phyloP scores from a whole-genome alignment of 1,140 invertebrate genomes.

The Laodelphax striatellus region DNA sequence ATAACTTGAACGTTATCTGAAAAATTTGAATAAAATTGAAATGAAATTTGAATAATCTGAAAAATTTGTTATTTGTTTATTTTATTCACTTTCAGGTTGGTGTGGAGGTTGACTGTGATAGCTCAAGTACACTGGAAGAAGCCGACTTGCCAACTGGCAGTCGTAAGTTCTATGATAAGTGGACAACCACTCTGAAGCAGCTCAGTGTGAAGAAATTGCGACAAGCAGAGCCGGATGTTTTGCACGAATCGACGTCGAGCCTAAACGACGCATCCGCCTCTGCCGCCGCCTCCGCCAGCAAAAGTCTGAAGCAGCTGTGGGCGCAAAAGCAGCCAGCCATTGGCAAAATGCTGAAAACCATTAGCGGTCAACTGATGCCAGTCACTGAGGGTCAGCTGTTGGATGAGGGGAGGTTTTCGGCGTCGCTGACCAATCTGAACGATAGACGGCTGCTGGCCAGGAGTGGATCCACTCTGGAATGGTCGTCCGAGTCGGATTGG shows the following conservation, averaged over 20 bases:
- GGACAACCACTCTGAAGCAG: no score
- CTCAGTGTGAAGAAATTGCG: no score
- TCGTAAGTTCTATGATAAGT: no score
- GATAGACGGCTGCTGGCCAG: not conserved
- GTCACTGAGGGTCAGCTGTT: not conserved
- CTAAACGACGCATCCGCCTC: no score
- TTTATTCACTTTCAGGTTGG: not conserved
- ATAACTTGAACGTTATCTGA: no score
- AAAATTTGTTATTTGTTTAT: no score
- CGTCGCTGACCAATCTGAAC: not conserved
- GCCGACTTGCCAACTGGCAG: not conserved
- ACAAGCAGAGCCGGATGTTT: no score
- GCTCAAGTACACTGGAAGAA: not conserved
- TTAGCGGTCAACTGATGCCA: not conserved
- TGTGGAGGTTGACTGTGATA: not conserved
- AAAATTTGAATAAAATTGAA: no score
- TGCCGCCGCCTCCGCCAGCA: no score
- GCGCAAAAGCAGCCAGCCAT: not conserved
- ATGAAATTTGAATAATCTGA: no score
- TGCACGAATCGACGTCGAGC: not conserved
- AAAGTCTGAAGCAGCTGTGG: not conserved
- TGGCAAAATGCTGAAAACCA: not conserved
- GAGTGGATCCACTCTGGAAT: not conserved
- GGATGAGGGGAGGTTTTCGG: not conserved
- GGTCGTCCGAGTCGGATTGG: not conserved